These are phyloP conservation scores for Ridgeia piscesae DNA, from an alignment of 1,140 invertebrate species.

Conservation along the genomic window DNA sequence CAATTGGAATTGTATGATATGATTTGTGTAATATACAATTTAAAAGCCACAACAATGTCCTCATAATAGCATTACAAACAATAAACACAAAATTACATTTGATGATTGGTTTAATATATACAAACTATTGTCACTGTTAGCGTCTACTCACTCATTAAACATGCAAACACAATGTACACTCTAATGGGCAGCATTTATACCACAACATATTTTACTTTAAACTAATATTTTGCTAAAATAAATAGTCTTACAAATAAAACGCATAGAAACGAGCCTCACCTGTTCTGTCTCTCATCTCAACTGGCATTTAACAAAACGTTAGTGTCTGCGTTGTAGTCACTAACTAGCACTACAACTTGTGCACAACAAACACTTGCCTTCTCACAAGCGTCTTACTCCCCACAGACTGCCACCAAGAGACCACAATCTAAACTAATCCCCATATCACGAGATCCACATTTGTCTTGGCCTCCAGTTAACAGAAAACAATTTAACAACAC, in stretches of 20 bases:
- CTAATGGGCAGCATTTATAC: not conserved
- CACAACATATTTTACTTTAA: not conserved
- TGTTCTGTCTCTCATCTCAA: not conserved
- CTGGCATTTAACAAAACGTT: not conserved
- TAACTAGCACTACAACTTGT: not conserved
- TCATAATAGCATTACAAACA: not conserved
- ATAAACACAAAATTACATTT: not conserved
- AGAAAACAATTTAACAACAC: not conserved
- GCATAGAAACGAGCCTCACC: no score
- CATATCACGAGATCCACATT: not conserved
- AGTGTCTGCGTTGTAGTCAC: not conserved
- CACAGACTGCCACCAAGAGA: not conserved
- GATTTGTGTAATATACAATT: not conserved
- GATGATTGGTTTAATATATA: not conserved
- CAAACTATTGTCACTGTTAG: not conserved
- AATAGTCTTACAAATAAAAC: not conserved
- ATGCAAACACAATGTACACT: not conserved
- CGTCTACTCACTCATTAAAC: not conserved
- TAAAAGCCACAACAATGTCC: not conserved
- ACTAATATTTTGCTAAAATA: not conserved
- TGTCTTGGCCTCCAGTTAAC: not conserved
- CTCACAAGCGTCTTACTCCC: not conserved
- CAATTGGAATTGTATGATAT: no score
- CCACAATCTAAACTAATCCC: not conserved
- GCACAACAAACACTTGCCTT: not conserved